A percentile compares a stretch with the other conserved stretches of the same genome.
Evolutionary conservation across 2,797 vertebrate species (phyloP).

Genomic region (Pipistrellus pygmaeus): DNA sequence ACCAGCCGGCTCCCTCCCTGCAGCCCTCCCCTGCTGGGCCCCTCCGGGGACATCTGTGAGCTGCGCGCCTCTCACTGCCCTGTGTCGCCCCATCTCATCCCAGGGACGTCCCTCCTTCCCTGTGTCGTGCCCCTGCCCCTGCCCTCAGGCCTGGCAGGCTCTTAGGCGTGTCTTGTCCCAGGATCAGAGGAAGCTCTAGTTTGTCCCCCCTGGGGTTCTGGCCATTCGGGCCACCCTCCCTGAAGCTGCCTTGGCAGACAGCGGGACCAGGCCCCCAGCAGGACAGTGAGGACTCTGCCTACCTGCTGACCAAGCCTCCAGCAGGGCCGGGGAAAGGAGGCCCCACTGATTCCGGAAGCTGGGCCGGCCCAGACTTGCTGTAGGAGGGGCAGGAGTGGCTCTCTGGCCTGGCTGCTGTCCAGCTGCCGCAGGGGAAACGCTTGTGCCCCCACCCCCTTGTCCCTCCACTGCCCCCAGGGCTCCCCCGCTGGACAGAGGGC

Average conservation of each 20-base stretch:
- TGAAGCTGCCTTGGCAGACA: background rate
- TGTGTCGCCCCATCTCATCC: background rate
- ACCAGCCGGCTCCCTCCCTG: background rate
- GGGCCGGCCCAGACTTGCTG: background rate
- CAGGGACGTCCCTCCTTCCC: background rate
- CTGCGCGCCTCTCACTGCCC: background rate
- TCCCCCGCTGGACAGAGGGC: background rate
- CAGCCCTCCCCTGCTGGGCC: background rate
- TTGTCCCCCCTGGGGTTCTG: background rate
- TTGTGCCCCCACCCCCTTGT: background rate
- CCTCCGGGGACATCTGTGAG: background rate
- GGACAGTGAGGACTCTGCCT: background rate
- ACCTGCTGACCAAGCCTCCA: background rate
- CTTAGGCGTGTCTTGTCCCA: background rate
- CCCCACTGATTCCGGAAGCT: background rate
- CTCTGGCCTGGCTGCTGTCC: background rate
- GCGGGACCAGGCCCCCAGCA: background rate
- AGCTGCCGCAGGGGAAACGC: background rate
- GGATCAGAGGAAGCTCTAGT: background rate
- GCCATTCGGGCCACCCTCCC: background rate
- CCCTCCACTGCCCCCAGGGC: background rate
- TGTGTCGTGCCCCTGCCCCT: background rate
- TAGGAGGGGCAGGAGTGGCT: background rate
- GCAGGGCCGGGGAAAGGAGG: background rate
- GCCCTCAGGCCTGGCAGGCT: background rate